Evolutionary conservation across 2,888 invertebrate genomes (phyloP), one percentile per base, ranked within the genome.

Genomic region (Polyommatus iphigenia): DNA sequence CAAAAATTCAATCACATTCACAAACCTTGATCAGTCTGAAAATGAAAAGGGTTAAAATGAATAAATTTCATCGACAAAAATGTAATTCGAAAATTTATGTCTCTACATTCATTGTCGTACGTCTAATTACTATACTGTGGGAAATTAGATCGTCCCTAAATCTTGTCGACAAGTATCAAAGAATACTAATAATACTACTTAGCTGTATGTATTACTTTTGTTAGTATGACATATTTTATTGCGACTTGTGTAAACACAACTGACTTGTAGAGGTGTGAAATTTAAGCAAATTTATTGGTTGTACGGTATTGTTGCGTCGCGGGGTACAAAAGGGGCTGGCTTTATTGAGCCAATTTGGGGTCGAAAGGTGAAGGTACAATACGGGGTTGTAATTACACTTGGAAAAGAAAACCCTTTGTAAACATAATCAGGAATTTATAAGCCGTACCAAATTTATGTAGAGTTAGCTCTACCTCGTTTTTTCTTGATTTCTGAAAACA

Each of bases 171-270:
- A 85, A 91, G 91, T 91, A 91, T 83, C 87, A 85, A 88, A 86
- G 85, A 78, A 81, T 81, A 84, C 85, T 89, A 88, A 83, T 84
- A 85, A 85, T 85, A 85, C 88, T 87, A 89, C 87, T 87, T 88
- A 87, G 86, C 82, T 87, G 85, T 90, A 87, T 91, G 91, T 92
- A 91, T 90, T 89, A 88, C 89, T 87, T 89, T 94, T 93, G 93
- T 93, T 88, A 83, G 82, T 83, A 81, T 89, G 90, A 91, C 91
- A 88, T 89, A 89, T 92, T 94, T 94, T 92, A 94, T 88, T 82
- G 87, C 89, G 88, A 88, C 92, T 93, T 92, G 93, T 91, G 92
- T 93, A 94, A 94, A 93, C 94, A 94, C 86, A 87, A 88, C 88
- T 87, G 82, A 81, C 79, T 81, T 85, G 82, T 88, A 89, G 88